These are phyloP conservation scores for Leucoraja erinaceus DNA, from an alignment of 2,113 vertebrate species.

Conservation along the genomic window DNA sequence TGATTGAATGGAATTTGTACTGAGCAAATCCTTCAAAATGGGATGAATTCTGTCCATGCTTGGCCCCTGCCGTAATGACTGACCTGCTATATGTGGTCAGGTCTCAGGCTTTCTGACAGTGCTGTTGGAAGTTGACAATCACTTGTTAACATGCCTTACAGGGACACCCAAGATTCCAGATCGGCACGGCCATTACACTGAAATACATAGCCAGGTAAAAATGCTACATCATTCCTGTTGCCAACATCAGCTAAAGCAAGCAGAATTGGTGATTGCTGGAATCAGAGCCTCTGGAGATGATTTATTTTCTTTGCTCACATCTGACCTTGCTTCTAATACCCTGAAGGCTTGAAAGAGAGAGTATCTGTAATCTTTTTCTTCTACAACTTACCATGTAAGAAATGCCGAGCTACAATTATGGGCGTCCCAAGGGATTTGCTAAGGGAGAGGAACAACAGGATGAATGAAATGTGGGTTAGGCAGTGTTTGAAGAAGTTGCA, in stretches of 20 bases:
- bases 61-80: not conserved
- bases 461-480: not conserved
- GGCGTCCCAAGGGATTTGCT: not conserved
- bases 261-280: conserved; percentile 4
- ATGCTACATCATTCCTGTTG: not conserved
- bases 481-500: not conserved
- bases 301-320: not conserved
- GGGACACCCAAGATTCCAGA: not conserved
- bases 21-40: not conserved
- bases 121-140: not conserved
- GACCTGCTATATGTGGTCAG: not conserved
- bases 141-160: not conserved
- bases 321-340: not conserved
- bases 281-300: not conserved
- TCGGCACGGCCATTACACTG: not conserved
- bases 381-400: not conserved
- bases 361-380: not conserved
- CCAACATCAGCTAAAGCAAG: not conserved
- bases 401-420: not conserved
- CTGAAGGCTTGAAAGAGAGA: not conserved
- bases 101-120: not conserved
- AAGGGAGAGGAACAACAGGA: not conserved
- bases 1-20: conserved; percentile 1
- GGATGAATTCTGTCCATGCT: not conserved
- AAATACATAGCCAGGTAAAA: not conserved